phyloP scores from a whole-genome alignment of 1,140 invertebrate genomes.

The Nephila pilipes region DNA sequence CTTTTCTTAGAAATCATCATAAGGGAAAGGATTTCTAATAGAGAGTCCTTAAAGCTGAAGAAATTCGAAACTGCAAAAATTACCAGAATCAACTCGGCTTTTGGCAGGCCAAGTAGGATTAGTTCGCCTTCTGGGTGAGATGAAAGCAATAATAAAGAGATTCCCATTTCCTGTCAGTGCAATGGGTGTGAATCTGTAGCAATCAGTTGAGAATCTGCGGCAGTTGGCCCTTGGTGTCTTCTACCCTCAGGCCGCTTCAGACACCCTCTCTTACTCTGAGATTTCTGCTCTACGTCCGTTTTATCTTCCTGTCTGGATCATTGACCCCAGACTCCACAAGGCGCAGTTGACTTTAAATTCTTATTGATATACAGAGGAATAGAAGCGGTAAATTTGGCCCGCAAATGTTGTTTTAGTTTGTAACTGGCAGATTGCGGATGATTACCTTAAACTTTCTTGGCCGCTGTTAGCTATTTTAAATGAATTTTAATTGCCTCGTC shows the following conservation, averaged over 20 bases:
- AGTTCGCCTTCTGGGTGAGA: neutral
- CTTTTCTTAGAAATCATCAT: neutral
- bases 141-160: slow-evolving; percentile 45
- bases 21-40: neutral
- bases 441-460: neutral
- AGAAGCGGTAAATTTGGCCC: neutral
- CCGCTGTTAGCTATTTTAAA: no score
- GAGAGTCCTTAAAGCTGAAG: neutral
- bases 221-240: slow-evolving; percentile 31
- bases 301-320: neutral
- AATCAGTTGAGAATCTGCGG: slow-evolving; percentile 72
- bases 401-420: neutral
- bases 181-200: slow-evolving; percentile 65
- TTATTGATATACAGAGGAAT: neutral
- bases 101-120: neutral
- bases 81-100: neutral
- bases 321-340: neutral
- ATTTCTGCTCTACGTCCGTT: slow-evolving; percentile 41
- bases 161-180: slow-evolving; percentile 47
- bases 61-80: neutral
- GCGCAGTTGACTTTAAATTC: neutral
- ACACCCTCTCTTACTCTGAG: slow-evolving; percentile 19
- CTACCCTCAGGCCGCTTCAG: neutral
- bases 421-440: neutral
- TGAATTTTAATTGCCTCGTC: no score